Evolutionary conservation across 2,113 vertebrate genomes (phyloP).

Genomic region (Plecturocebus donacophilus): DNA sequence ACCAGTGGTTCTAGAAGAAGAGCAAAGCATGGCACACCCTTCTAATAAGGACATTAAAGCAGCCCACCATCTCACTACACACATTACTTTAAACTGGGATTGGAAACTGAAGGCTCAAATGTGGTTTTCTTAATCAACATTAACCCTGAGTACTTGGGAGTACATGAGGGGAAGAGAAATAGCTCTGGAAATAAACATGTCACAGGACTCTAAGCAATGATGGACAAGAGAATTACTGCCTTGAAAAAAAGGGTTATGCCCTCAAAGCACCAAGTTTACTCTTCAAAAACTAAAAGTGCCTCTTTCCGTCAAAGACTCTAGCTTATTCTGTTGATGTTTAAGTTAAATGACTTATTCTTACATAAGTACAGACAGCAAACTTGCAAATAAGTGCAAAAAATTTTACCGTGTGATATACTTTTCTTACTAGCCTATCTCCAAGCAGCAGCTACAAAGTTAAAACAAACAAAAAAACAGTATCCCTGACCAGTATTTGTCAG

Average conservation of each 20-base stretch:
- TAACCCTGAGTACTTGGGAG: not conserved
- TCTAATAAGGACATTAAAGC: not conserved
- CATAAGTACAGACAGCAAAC: slow-evolving; percentile 27
- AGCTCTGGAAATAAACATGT: slow-evolving; percentile 28
- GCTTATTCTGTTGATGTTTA: not conserved
- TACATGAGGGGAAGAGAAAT: slow-evolving; percentile 8
- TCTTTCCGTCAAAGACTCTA: not conserved
- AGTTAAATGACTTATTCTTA: slow-evolving; percentile 46
- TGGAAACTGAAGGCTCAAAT: not conserved
- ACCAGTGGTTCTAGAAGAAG: slow-evolving; percentile 95
- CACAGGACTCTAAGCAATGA: not conserved
- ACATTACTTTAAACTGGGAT: not conserved
- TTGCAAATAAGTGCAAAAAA: slow-evolving; percentile 30
- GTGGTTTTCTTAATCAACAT: not conserved
- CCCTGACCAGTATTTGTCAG: slow-evolving; percentile 7
- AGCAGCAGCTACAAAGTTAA: not conserved
- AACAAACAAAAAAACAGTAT: not conserved
- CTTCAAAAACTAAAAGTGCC: slow-evolving; percentile 22
- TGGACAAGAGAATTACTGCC: not conserved
- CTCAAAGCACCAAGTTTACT: slow-evolving; percentile 15
- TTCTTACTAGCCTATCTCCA: slow-evolving; percentile 12
- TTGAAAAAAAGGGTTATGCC: not conserved
- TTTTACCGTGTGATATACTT: not conserved
- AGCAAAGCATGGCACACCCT: not conserved
- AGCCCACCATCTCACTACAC: not conserved